Evolutionary conservation across 2,888 invertebrate genomes (phyloP).

Genomic region (Mesorhabditis sp.): DNA sequence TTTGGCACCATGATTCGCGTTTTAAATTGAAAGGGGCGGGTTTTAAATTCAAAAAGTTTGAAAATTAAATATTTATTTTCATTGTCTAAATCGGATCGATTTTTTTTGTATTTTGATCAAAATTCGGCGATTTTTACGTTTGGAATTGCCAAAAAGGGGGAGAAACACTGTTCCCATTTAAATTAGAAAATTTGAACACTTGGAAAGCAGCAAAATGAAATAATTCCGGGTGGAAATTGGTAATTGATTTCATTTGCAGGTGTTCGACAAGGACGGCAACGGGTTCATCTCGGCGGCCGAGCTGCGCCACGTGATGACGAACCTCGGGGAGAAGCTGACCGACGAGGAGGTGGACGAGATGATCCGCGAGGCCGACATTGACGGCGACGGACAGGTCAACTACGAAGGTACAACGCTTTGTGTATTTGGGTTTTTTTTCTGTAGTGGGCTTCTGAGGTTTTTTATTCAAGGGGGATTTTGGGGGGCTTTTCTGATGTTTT

Average conservation of each 20-base stretch:
- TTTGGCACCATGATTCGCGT: no score
- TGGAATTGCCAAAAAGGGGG: no score
- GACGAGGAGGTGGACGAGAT: slow-evolving; percentile 99
- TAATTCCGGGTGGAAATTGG: neutral
- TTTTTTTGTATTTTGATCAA: no score
- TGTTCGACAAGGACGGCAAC: slow-evolving; percentile 96
- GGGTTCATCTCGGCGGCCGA: slow-evolving; percentile 98
- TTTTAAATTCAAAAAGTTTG: no score
- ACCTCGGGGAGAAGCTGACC: slow-evolving; percentile 96
- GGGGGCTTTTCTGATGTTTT: neutral
- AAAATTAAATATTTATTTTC: no score
- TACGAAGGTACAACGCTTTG: slow-evolving; percentile 63
- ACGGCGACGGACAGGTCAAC: slow-evolving; percentile 97
- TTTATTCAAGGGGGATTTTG: neutral
- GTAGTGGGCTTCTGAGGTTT: neutral
- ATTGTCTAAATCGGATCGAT: no score
- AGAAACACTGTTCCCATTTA: no score
- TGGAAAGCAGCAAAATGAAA: no score
- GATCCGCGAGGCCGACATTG: slow-evolving; percentile 95
- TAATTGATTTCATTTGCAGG: slow-evolving; percentile 27
- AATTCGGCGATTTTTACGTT: no score
- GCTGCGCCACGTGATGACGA: slow-evolving; percentile 98
- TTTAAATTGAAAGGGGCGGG: no score
- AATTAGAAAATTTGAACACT: no score
- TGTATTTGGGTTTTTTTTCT: neutral